Evolutionary conservation across 2,888 invertebrate genomes (phyloP), one percentile per base, ranked within the genome.

Genomic region (Netelia melanura): DNA sequence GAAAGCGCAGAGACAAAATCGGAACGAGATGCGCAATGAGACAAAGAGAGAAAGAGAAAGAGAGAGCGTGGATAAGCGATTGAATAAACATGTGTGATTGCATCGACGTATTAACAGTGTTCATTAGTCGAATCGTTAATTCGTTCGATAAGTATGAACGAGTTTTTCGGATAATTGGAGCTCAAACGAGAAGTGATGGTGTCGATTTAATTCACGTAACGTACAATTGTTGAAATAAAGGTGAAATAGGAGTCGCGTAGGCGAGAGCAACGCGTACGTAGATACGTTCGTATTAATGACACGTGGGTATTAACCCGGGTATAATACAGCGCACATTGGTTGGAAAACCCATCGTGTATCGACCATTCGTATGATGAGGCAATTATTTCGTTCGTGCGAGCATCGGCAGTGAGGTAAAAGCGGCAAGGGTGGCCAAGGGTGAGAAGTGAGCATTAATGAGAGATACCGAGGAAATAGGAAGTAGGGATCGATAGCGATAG

Each of bases 391-490:
- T 58, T 74, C 38, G 74, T 67, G 25, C 65, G 56, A 43, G 65
- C 58, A 74, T 67, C 21, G 11, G 30, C 14, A 80, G 67, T n/a
- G 58, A 80, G 44, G 48, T 67, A 44, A 48, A 17, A n/a, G 43
- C 17, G 21, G 61, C 61, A 23, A 44, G 30, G 38, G n/a, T 30
- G n/a, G 38, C 6, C 17, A 43, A 21, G 64, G 54, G 64, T 74
- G 81, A 64, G 74, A 48, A 68, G 74, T 21, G 43, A 48, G 80
- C 65, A 68, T 74, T 81, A 81, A 81, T 74, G 81, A 75, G 74
- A 9, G 30, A 23, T 44, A 61, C 48, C 38, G 58, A 48, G 30
- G 17, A 62, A 43, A 62, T 14, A 44, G 23, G 52, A 61, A 52
- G 52, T 43, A 48, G 38, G 61, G 65, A 61, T 38, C 25, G 14